These are phyloP conservation scores for Eudyptes chrysolophus DNA, from an alignment of 2,113 vertebrate species.

Conservation along the genomic window DNA sequence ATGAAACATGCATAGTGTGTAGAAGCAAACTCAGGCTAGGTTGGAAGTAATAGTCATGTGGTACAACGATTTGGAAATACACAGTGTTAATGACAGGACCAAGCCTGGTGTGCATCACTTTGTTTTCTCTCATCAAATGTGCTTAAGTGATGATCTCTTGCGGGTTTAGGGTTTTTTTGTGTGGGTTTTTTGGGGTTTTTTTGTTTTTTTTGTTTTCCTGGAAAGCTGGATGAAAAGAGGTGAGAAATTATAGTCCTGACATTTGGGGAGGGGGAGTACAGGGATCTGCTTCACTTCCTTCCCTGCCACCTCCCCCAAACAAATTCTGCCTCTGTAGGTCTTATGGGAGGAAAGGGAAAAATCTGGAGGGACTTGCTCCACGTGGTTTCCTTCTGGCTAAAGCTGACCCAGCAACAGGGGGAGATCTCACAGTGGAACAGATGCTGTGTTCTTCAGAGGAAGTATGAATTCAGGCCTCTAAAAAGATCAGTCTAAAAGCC, in stretches of 20 bases:
- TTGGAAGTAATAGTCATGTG: background rate
- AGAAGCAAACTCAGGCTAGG: background rate
- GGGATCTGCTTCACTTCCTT: background rate
- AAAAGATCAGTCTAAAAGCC: too few relatives aligned
- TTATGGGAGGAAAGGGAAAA: background rate
- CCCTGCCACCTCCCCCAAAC: background rate
- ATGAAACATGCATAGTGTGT: background rate
- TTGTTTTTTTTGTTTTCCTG: background rate
- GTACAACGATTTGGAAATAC: background rate
- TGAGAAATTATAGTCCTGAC: background rate
- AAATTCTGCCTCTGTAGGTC: background rate
- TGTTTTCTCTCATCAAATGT: background rate
- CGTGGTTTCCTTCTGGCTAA: background rate
- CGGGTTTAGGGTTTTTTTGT: background rate
- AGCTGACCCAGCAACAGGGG: background rate
- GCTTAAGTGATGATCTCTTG: background rate
- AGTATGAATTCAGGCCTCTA: background rate
- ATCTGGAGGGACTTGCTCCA: background rate
- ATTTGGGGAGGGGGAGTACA: background rate
- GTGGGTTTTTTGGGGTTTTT: background rate
- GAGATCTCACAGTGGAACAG: background rate
- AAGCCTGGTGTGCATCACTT: background rate
- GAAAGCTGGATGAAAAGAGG: background rate
- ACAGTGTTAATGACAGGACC: background rate
- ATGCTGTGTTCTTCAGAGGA: slow-evolving; percentile 1